A percentile compares a stretch with the other conserved stretches of the same genome.
phyloP scores from a whole-genome alignment of 2,888 invertebrate genomes.

The Chrysodeixis includens region DNA sequence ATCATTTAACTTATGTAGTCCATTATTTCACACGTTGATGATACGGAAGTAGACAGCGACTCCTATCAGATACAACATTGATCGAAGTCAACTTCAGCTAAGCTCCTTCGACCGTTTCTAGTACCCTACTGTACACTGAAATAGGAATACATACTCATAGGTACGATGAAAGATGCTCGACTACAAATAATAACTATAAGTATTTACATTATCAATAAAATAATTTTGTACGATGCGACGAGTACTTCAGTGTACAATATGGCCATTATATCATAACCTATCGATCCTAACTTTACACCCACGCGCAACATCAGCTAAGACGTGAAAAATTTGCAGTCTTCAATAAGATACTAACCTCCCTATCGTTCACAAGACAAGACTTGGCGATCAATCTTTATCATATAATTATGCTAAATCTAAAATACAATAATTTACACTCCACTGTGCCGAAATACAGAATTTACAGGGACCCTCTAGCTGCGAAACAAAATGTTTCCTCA shows the following conservation, averaged over 20 bases:
- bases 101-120: constrained; percentile 55
- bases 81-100: constrained; percentile 56
- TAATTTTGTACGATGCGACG: constrained; percentile 49
- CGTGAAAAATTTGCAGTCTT: constrained; percentile 87
- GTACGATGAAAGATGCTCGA: constrained; percentile 45
- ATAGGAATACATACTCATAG: constrained; percentile 40
- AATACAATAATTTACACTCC: constrained; percentile 2
- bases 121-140: constrained; percentile 64
- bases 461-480: constrained; percentile 32
- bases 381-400: constrained; percentile 71
- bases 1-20: constrained; percentile 80
- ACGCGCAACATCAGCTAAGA: constrained; percentile 81
- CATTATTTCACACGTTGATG: constrained; percentile 80
- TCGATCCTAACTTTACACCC: constrained; percentile 73
- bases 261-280: constrained; percentile 63
- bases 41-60: constrained; percentile 77
- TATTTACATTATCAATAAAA: constrained; percentile 49
- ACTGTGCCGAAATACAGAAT: constrained; percentile 27
- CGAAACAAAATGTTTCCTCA: constrained; percentile 2
- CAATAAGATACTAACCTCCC: constrained; percentile 82
- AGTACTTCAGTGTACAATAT: constrained; percentile 65
- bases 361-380: constrained; percentile 80
- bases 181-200: constrained; percentile 53
- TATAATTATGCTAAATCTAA: constrained; percentile 38
- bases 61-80: constrained; percentile 47